phyloP scores from a whole-genome alignment of 2,888 invertebrate genomes.

The Metopia argyrocephala region DNA sequence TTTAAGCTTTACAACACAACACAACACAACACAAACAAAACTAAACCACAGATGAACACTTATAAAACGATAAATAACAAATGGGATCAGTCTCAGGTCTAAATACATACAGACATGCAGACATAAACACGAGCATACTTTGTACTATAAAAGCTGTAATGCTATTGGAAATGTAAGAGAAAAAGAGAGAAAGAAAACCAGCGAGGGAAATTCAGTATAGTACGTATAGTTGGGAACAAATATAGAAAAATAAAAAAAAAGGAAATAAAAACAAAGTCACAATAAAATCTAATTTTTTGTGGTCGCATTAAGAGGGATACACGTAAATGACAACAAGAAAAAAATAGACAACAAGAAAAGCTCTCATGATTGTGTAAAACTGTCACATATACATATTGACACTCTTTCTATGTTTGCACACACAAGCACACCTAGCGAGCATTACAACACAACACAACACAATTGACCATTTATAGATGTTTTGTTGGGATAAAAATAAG shows the following conservation, averaged over 20 bases:
- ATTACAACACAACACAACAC: neutral
- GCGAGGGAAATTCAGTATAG: neutral
- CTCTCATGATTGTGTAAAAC: slow-evolving; percentile 16
- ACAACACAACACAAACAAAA: neutral
- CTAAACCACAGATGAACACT: slow-evolving; percentile 60
- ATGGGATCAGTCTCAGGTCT: slow-evolving; percentile 31
- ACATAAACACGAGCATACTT: neutral
- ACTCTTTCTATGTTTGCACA: neutral
- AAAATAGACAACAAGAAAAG: neutral
- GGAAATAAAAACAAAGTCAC: slow-evolving; percentile 49
- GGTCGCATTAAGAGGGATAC: slow-evolving; percentile 61
- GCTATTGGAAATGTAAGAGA: neutral
- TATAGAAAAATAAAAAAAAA: neutral
- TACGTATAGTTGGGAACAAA: slow-evolving; percentile 19
- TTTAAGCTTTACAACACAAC: slow-evolving; percentile 41
- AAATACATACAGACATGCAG: neutral
- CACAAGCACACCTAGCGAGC: neutral
- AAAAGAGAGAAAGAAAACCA: neutral
- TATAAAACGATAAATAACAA: slow-evolving; percentile 58
- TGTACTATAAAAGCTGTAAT: neutral
- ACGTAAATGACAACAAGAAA: slow-evolving; percentile 35
- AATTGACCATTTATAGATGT: neutral
- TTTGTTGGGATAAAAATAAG: neutral
- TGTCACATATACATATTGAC: neutral
- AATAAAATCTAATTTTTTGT: slow-evolving; percentile 65